phyloP scores from a whole-genome alignment of 2,113 vertebrate species.

The Gorsachius goisagi region DNA sequence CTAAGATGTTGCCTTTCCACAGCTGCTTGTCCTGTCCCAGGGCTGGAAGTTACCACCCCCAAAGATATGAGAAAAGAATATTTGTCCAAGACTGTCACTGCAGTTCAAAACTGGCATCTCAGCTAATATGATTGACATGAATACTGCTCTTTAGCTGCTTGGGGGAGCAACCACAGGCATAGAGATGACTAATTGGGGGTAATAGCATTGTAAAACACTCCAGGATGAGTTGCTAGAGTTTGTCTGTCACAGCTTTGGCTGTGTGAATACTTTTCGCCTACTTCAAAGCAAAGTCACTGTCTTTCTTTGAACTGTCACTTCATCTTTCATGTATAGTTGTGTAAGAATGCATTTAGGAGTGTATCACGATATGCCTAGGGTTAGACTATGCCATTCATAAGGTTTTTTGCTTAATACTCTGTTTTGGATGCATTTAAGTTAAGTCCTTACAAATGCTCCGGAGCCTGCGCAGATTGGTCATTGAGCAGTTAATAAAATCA shows the following conservation, averaged over 20 bases:
- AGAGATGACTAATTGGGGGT: neutral
- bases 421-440: neutral
- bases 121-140: neutral
- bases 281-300: neutral
- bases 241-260: neutral
- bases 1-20: neutral
- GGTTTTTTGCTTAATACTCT: neutral
- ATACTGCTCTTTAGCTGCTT: neutral
- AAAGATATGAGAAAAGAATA: neutral
- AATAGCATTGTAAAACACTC: neutral
- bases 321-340: neutral
- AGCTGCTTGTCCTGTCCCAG: neutral
- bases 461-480: neutral
- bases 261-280: neutral
- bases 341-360: neutral
- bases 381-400: neutral
- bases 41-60: neutral
- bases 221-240: neutral
- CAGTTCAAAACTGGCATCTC: neutral
- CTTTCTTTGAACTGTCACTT: neutral
- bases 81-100: neutral
- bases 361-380: neutral
- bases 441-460: neutral
- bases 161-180: neutral
- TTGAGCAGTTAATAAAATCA: neutral